Conservation (phyloP, 2,797 vertebrate genomes). For the Xiphorhynchus erythropygius region DNA sequence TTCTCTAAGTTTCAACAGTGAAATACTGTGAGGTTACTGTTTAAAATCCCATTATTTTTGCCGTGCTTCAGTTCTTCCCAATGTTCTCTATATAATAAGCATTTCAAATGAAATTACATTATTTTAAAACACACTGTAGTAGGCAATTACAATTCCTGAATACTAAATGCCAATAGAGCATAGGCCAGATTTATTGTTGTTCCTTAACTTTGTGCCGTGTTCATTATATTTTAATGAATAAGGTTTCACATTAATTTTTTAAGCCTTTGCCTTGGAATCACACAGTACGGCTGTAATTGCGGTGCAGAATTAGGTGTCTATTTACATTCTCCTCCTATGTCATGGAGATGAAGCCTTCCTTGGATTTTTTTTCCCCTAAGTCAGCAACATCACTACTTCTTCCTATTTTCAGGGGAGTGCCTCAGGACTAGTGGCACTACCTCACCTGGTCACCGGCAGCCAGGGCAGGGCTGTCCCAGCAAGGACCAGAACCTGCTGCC, state of each 20-base stretch:
- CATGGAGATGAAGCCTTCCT: not conserved
- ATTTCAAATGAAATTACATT: slow-evolving; percentile 57
- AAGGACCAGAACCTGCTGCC: fast-evolving
- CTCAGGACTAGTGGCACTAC: not conserved
- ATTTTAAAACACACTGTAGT: slow-evolving; percentile 56
- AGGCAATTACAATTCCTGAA: slow-evolving; percentile 57
- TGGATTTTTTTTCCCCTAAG: not conserved
- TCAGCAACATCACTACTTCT: not conserved
- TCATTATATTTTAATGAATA: slow-evolving; percentile 64
- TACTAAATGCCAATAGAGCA: slow-evolving; percentile 48
- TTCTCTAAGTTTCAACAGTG: not conserved
- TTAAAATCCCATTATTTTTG: slow-evolving; percentile 53
- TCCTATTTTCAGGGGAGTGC: not conserved
- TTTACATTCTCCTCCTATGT: slow-evolving; percentile 1
- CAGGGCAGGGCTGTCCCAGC: fast-evolving
- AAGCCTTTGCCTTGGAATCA: slow-evolving; percentile 40
- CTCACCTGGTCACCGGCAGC: fast-evolving
- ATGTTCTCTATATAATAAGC: slow-evolving; percentile 42
- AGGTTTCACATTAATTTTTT: slow-evolving; percentile 55
- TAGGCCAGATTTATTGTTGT: slow-evolving; percentile 50
- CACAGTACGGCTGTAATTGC: not conserved
- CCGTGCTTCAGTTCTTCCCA: slow-evolving; percentile 51
- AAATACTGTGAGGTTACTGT: slow-evolving; percentile 16
- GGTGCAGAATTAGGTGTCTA: not conserved
- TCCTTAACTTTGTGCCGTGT: slow-evolving; percentile 42